Evolutionary conservation across 2,888 invertebrate genomes (phyloP).

Genomic region (Euzophera pinguis): DNA sequence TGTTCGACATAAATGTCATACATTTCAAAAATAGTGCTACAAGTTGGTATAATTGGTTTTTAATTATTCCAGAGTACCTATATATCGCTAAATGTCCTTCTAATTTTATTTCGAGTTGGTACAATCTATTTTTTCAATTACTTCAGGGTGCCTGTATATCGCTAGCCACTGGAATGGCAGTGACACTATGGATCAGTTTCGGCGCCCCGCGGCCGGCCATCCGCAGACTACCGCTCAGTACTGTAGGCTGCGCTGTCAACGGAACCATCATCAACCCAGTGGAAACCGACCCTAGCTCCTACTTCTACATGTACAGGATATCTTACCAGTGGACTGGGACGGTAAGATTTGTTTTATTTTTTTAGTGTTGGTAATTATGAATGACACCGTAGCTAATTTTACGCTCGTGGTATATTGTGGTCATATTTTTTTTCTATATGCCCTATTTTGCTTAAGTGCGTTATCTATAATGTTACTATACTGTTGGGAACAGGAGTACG

Average conservation of each 20-base stretch:
- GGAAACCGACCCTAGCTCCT: slow-evolving; percentile 41
- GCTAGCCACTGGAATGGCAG: slow-evolving; percentile 80
- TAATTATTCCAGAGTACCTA: slow-evolving; percentile 79
- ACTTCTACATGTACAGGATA: slow-evolving; percentile 84
- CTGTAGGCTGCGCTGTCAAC: slow-evolving; percentile 75
- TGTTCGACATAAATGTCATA: too few relatives aligned
- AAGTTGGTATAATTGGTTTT: too few relatives aligned
- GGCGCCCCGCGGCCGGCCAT: slow-evolving; percentile 86
- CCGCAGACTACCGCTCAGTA: slow-evolving; percentile 76
- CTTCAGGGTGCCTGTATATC: slow-evolving; percentile 85
- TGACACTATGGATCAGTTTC: slow-evolving; percentile 92
- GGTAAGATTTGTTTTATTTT: slow-evolving; percentile 34
- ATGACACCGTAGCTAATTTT: too few relatives aligned
- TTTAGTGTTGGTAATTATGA: too few relatives aligned
- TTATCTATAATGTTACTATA: too few relatives aligned
- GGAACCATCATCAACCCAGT: slow-evolving; percentile 31
- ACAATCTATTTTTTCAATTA: slow-evolving; percentile 1
- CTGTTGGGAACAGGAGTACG: too few relatives aligned
- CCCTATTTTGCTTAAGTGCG: too few relatives aligned
- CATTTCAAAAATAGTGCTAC: too few relatives aligned
- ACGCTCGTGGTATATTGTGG: too few relatives aligned
- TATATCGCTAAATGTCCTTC: slow-evolving; percentile 82
- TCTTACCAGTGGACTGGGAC: slow-evolving; percentile 87
- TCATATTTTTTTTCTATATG: too few relatives aligned
- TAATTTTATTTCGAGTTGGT: too few relatives aligned